These are phyloP conservation scores for Fopius arisanus DNA, from an alignment of 1,140 invertebrate genomes.

Conservation along the genomic window DNA sequence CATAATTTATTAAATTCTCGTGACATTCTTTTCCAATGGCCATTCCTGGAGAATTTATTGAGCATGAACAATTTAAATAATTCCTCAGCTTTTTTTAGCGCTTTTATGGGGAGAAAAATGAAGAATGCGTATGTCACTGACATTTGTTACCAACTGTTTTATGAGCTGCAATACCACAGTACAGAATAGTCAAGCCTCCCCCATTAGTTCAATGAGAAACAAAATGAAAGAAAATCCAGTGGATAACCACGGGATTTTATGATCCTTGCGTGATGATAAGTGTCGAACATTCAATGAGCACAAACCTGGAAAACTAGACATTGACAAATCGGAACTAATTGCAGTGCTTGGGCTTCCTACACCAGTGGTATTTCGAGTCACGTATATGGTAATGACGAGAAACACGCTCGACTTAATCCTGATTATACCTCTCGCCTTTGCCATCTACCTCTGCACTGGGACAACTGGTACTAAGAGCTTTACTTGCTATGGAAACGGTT, in stretches of 20 bases:
- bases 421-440: slow-evolving; percentile 30
- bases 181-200: too few relatives aligned
- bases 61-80: not conserved
- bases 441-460: slow-evolving; percentile 2
- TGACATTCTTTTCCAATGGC: not conserved
- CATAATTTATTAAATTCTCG: not conserved
- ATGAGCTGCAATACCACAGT: too few relatives aligned
- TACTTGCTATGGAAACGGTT: not conserved
- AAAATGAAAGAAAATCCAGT: not conserved
- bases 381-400: slow-evolving; percentile 27
- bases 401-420: slow-evolving; percentile 29
- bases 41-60: not conserved
- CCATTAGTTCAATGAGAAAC: not conserved
- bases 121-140: too few relatives aligned
- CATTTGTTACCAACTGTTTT: not conserved
- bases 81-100: too few relatives aligned
- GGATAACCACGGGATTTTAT: not conserved
- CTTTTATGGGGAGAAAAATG: too few relatives aligned
- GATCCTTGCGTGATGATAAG: slow-evolving; percentile 14
- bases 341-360: slow-evolving; percentile 16
- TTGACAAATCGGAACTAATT: slow-evolving; percentile 30
- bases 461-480: slow-evolving; percentile 20
- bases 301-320: slow-evolving; percentile 19
- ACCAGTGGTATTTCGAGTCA: slow-evolving; percentile 26
- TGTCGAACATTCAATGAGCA: slow-evolving; percentile 24